Evolutionary conservation across 2,797 vertebrate species (phyloP), one percentile per base, ranked within the genome.

Genomic region (Podargus strigoides): DNA sequence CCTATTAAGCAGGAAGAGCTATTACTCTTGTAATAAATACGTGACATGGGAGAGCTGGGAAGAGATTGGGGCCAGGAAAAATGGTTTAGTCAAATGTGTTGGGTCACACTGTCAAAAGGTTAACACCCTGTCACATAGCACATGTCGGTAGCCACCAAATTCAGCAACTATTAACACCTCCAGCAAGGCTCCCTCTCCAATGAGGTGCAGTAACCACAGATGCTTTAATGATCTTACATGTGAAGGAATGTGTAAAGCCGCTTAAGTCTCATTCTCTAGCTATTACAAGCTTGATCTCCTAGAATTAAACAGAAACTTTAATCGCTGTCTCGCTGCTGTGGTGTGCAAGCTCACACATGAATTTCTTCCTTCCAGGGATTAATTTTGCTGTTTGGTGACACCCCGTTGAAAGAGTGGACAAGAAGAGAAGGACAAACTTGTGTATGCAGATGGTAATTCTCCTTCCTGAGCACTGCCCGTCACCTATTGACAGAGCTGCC

Each of bases 211-310:
- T 30, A 67, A 23, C 77, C 56, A 59, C 60, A 16, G 56, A 27
- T 81, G 69, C 77, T 76, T 60, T 88, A 62, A 90, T 78, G 90
- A 73, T 88, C 59, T 62, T 69, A 36, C 5, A 15, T 60, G 27
- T 7, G 86, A 89, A 82, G 78, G 75, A 75, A 73, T 47, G 90
- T 42, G 80, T 84, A 95, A 94, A 88, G 80, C 90, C 76, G 93
- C 84, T 95, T 92, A 87, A 95, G 59, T 6, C 70, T 90, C 49
- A 60, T 93, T 90, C 78, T 93, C 16, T 5, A 24, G 55, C 70
- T 95, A 67, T 95, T 95, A 95, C 74, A 85, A 87, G 84, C 88
- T 88, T 70, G 59, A 91, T 86, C 92, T 89, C 74, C 77, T 46
- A 70, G 74, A 96, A 95, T 93, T 73, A 94, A 67, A 23, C 34